Conservation (phyloP, 2,797 vertebrate species). For the Gymnodraco acuticeps region DNA sequence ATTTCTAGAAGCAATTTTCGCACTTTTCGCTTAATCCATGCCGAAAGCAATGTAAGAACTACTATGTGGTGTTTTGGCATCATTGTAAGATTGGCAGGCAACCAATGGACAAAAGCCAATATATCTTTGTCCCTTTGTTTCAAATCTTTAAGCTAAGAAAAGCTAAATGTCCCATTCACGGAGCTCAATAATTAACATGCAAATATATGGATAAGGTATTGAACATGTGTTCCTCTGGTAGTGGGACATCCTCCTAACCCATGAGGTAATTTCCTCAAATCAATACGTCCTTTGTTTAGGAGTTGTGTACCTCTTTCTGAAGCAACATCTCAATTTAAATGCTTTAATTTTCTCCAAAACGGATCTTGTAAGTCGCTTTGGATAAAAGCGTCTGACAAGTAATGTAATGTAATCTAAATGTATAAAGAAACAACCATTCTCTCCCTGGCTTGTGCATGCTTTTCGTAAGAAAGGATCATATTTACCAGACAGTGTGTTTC, state of each 20-base stretch:
- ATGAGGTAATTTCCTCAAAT: constrained; percentile 14
- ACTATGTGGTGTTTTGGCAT: not conserved
- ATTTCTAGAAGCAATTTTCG: too few species aligned
- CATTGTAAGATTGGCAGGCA: not conserved
- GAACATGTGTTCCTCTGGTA: not conserved
- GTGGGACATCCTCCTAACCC: not conserved
- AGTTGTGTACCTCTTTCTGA: constrained; percentile 1
- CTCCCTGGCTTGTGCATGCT: not conserved
- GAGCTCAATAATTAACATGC: too few species aligned
- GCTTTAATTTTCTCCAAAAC: not conserved
- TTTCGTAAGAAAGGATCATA: not conserved
- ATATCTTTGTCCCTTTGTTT: not conserved
- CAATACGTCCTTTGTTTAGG: not conserved
- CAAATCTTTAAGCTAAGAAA: not conserved
- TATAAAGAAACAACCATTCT: not conserved
- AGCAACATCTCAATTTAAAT: not conserved
- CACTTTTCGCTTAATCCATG: too few species aligned
- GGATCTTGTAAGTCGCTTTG: too few species aligned
- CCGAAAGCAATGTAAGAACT: not conserved
- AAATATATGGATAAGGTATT: too few species aligned
- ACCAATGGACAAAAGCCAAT: too few species aligned
- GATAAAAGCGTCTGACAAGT: too few species aligned
- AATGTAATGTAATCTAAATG: too few species aligned
- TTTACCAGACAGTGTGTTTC: not conserved
- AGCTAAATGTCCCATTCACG: too few species aligned